A percentile compares a stretch with the other conserved stretches of the same genome.
Evolutionary conservation across 2,888 invertebrate species (phyloP).

Genomic region (Pycnomerus fuliginosus): DNA sequence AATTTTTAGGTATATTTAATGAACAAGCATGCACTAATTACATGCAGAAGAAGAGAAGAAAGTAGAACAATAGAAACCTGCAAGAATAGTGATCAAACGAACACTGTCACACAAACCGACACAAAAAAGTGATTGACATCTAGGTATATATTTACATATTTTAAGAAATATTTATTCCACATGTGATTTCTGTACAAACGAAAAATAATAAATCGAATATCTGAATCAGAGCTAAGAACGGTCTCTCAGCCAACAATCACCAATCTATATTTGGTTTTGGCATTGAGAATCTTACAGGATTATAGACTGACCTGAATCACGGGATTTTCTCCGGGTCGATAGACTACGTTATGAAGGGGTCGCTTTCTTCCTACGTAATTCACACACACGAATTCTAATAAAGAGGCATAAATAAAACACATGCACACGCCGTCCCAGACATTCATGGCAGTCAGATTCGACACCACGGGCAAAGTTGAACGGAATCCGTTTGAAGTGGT

Average conservation of each 20-base stretch:
- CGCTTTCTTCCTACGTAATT: slow-evolving; percentile 92
- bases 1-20: slow-evolving; percentile 33
- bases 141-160: slow-evolving; percentile 8
- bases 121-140: slow-evolving; percentile 37
- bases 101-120: slow-evolving; percentile 42
- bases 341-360: slow-evolving; percentile 85
- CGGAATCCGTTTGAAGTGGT: slow-evolving; percentile 92
- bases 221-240: too few relatives aligned
- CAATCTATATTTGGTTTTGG: too few relatives aligned
- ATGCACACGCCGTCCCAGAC: slow-evolving; percentile 97
- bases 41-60: slow-evolving; percentile 46
- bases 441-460: slow-evolving; percentile 93
- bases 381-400: slow-evolving; percentile 92
- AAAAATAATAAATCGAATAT: too few relatives aligned
- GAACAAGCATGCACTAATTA: slow-evolving; percentile 39
- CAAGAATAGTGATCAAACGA: slow-evolving; percentile 42
- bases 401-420: slow-evolving; percentile 95
- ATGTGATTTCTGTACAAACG: slow-evolving; percentile 13
- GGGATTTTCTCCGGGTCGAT: slow-evolving; percentile 86
- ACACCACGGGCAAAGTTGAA: slow-evolving; percentile 89
- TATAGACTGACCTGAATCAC: slow-evolving; percentile 76
- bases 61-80: slow-evolving; percentile 43
- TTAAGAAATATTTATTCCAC: slow-evolving; percentile 25
- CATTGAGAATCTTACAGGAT: slow-evolving; percentile 14
- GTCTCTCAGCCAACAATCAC: too few relatives aligned